Percentiles rank a stretch among this genome's conserved stretches.
Conservation (phyloP, 2,113 vertebrate genomes). For the Columba janthina region DNA sequence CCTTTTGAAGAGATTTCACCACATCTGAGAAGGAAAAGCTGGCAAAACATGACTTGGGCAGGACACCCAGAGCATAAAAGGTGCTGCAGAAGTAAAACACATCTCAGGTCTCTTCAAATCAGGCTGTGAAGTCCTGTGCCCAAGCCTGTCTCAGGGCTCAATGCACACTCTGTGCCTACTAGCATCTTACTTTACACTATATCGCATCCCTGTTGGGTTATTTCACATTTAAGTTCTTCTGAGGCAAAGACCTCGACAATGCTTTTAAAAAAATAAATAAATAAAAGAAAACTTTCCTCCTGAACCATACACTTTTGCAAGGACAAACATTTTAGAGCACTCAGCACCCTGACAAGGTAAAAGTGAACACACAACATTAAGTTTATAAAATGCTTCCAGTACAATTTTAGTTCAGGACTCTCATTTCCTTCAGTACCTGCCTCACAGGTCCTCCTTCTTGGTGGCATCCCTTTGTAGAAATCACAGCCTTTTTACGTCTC, state of each 20-base stretch:
- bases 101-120: not conserved
- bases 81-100: not conserved
- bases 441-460: not conserved
- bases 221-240: not conserved
- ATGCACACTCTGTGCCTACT: fast-evolving
- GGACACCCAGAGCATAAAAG: not conserved
- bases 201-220: not conserved
- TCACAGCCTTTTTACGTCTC: not conserved
- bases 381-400: fast-evolving
- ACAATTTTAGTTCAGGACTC: not conserved
- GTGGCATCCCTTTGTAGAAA: not conserved
- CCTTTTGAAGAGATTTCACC: not conserved
- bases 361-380: not conserved
- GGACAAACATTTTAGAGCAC: not conserved
- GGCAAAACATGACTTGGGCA: fast-evolving
- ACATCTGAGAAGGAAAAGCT: not conserved
- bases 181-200: not conserved
- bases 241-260: not conserved
- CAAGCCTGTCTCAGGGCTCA: not conserved
- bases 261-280: not conserved
- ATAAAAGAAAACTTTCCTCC: not conserved
- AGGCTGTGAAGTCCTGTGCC: not conserved
- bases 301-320: not conserved
- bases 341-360: not conserved
- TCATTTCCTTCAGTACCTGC: not conserved